A percentile compares a stretch with the other conserved stretches of the same genome.
Conservation (phyloP, 2,888 invertebrate genomes). For the Sinotaia quadrata region DNA sequence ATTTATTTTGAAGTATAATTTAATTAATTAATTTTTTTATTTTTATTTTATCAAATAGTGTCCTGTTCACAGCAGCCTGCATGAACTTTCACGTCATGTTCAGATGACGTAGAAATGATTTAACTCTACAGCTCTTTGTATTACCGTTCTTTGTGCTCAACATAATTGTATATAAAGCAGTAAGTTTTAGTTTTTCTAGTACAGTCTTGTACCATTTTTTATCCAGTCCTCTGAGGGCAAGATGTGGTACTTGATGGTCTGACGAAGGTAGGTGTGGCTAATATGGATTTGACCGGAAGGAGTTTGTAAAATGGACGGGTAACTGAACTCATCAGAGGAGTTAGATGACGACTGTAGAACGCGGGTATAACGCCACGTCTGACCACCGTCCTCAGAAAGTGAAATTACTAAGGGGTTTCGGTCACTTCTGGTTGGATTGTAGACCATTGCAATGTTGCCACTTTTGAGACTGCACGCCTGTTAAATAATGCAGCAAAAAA, state of each 20-base stretch:
- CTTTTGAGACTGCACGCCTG: conserved; percentile 29
- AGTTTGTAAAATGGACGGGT: conserved; percentile 37
- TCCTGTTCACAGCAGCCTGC: too few species aligned
- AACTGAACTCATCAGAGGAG: conserved; percentile 33
- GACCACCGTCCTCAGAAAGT: conserved; percentile 20
- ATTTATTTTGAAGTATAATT: too few species aligned
- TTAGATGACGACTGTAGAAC: conserved; percentile 15
- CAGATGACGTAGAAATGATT: too few species aligned
- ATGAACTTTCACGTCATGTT: too few species aligned
- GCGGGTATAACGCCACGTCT: conserved; percentile 35
- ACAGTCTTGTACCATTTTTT: background rate
- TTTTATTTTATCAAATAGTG: too few species aligned
- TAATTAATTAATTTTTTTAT: too few species aligned
- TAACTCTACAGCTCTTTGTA: too few species aligned
- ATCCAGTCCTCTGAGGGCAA: conserved; percentile 41
- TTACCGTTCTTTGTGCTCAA: too few species aligned
- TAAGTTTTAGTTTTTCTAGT: too few species aligned
- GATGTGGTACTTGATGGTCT: conserved; percentile 39
- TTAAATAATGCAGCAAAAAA: background rate
- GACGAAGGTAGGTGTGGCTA: conserved; percentile 39
- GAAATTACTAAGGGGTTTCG: conserved; percentile 22
- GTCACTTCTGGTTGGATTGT: conserved; percentile 33
- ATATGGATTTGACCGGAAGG: conserved; percentile 35
- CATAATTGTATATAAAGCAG: too few species aligned
- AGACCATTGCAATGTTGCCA: conserved; percentile 34